Evolutionary conservation across 2,888 invertebrate genomes (phyloP).

Genomic region (Noctua comes): DNA sequence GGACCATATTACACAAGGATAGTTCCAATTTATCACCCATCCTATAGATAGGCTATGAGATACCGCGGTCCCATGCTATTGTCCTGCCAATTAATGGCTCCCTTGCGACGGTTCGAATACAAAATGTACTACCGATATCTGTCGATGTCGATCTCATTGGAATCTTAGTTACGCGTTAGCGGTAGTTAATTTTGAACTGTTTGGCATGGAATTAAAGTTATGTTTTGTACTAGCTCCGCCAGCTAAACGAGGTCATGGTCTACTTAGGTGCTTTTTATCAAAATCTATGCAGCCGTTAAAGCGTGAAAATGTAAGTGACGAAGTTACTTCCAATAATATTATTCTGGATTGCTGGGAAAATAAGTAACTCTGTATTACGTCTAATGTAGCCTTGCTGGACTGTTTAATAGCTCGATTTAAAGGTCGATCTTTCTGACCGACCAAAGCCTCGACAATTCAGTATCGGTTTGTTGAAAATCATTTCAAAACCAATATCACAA

Average conservation of each 20-base stretch:
- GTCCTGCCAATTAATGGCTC: conserved; percentile 38
- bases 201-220: neutral
- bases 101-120: conserved; percentile 34
- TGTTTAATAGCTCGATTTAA: neutral
- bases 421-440: neutral
- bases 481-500: conserved; percentile 4
- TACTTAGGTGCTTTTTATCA: neutral
- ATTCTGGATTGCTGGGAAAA: neutral
- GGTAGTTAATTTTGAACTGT: conserved; percentile 10
- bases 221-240: neutral
- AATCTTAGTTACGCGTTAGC: neutral
- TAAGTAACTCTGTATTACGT: neutral
- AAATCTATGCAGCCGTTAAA: neutral
- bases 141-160: conserved; percentile 4
- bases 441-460: neutral
- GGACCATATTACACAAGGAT: conserved; percentile 17
- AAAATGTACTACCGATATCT: conserved; percentile 36
- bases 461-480: neutral
- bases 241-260: neutral
- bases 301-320: neutral
- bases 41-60: conserved; percentile 31
- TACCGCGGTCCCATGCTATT: conserved; percentile 35
- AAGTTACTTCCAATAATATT: neutral
- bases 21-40: conserved; percentile 34
- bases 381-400: neutral